Evolutionary conservation across 2,113 vertebrate species (phyloP).

Genomic region (Columbina picui): DNA sequence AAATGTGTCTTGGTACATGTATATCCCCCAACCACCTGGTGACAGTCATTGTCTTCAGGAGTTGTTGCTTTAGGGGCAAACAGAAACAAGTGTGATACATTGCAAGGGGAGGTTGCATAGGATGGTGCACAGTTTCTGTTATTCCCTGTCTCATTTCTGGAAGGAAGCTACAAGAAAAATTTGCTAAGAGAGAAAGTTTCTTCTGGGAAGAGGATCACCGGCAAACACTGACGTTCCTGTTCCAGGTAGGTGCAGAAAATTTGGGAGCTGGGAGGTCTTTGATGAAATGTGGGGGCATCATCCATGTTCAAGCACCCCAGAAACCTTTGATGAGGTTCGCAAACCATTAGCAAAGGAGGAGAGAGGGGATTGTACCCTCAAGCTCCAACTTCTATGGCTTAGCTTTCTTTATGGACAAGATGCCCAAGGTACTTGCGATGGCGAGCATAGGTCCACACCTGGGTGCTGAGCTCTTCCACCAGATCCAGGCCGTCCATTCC

Average conservation of each 20-base stretch:
- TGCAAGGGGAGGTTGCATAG: background rate
- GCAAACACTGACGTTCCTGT: background rate
- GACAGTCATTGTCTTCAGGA: background rate
- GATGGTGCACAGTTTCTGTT: accelerated
- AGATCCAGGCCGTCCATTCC: background rate
- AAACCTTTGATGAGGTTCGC: background rate
- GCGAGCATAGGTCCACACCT: background rate
- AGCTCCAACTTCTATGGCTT: background rate
- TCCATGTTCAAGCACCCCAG: background rate
- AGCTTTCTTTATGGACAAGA: background rate
- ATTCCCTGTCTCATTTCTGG: background rate
- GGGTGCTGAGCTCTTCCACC: background rate
- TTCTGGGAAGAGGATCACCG: background rate
- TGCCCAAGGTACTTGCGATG: accelerated
- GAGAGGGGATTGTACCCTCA: background rate
- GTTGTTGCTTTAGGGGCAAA: background rate
- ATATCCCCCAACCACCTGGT: background rate
- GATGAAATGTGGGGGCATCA: background rate
- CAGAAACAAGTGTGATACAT: background rate
- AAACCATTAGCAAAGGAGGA: background rate
- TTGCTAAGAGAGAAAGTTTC: background rate
- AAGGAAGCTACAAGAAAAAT: background rate
- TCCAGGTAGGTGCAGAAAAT: background rate
- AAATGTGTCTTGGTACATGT: background rate
- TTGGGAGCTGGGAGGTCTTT: background rate